Evolutionary conservation across 2,888 invertebrate species (phyloP), one percentile per base, ranked within the genome.

Genomic region (Dorcus parallelipipedus): DNA sequence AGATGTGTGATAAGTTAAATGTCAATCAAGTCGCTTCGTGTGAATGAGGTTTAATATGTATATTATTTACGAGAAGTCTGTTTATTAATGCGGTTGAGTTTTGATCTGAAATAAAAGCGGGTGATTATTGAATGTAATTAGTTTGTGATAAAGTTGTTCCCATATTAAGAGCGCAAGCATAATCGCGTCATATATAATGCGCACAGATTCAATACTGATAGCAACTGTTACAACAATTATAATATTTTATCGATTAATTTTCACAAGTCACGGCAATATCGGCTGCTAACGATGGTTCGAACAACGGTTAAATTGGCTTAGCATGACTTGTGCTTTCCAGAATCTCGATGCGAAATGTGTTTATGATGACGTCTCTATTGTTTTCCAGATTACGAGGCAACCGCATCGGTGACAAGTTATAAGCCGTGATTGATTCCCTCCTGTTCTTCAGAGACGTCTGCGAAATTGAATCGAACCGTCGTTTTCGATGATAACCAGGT

Each of bases 161-260:
- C 55, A 49, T 55, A 52, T 56, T 59, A 59, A 56, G 55, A 59
- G 59, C 51, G 47, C 50, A 50, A 54, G 59, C 59, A 59, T 55
- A 59, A 56, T 56, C 52, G 47, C 56, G 51, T 56, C 54, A 54
- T 49, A 58, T 54, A 58, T 58, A 56, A 56, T 56, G 59, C 53
- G 55, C 59, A 52, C 55, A 55, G 59, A 59, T 59, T 49, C 59
- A 56, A 52, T 55, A 52, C 59, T 54, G 59, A 59, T 59, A 64
- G 64, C 74, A 75, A 75, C 74, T 76, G 75, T 73, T 76, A 63
- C 66, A 56, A 71, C 71, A 77, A 77, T 78, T 78, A 77, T 73
- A 78, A 78, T 78, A 78, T 77, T 77, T 75, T 72, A 72, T 76
- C 78, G 77, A 78, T 78, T 77, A 77, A 76, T 77, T 76, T 73